Base-by-base conservation (phyloP, 1,140 invertebrate genomes). In the Leptinotarsa defecta region DNA sequence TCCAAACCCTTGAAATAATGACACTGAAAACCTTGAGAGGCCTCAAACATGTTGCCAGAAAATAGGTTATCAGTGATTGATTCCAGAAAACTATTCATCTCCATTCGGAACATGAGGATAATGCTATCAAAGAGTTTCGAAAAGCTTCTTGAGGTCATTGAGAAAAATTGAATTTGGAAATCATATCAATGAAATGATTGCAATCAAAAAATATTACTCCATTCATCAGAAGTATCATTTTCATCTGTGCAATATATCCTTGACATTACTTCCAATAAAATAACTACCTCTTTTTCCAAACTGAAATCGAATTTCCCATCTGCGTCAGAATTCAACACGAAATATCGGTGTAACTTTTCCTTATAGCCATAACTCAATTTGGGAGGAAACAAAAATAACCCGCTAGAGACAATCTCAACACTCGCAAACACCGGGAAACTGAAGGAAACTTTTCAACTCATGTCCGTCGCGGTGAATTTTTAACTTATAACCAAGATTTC, bases 341-440 rank as follows among this genome's bases (percentile, higher is more conserved):
- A 15, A 70, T 70, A 49, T 70, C 68, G 34, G 34, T 48, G 68
- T 70, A 70, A 70, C 34, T 70, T 70, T 70, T 70, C 68, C 48
- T 70, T 19, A 70, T 20, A 24, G 68, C 68, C n/a, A 49, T 70
- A 70, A 70, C 68, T 70, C 68, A 70, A 70, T 70, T 70, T 70
- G 43, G 48, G 19, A 70, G 68, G 43, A 70, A 70, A 48, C 15
- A 70, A 49, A 70, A 49, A 70, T 70, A 70, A 70, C 27, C 48
- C 43, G 48, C 68, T 70, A 15, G 68, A 70, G 68, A 70, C 34
- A 70, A 70, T 69, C 68, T 69, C n/a, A 70, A 48, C 68, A 70
- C 34, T 70, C 48, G 48, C 27, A 52, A 48, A 70, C n/a, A 70
- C 68, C 34, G 22, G 13, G 34, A 68, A 70, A 48, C 68, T 70